These are phyloP conservation scores for Ptychochromis oligacanthus DNA, from an alignment of 2,113 vertebrate species.

Conservation along the genomic window DNA sequence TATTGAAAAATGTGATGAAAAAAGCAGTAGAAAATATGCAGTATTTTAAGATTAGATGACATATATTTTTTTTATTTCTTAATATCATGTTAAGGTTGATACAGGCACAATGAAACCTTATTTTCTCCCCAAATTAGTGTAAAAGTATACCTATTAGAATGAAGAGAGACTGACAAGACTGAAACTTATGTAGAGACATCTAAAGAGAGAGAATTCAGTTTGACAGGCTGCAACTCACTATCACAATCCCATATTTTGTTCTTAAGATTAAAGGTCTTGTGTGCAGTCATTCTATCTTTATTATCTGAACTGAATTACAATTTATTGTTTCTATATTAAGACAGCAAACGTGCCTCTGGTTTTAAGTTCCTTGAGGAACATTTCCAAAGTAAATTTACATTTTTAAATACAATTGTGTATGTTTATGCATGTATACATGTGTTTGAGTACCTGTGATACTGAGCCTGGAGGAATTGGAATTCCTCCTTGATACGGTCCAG, in stretches of 20 bases:
- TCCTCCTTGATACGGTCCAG: constrained; percentile 93
- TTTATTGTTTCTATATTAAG: neutral
- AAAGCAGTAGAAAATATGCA: neutral
- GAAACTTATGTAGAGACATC: neutral
- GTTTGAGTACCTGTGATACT: constrained; percentile 87
- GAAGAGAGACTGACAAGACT: neutral
- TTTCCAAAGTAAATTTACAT: neutral
- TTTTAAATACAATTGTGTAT: neutral
- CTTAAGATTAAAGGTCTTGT: neutral
- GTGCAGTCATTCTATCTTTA: neutral
- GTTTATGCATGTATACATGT: fast-evolving
- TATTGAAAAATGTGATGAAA: neutral
- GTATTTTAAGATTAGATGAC: neutral
- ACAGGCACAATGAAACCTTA: neutral
- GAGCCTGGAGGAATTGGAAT: constrained; percentile 93
- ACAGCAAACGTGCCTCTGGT: neutral
- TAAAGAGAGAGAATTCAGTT: neutral
- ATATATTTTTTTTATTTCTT: neutral
- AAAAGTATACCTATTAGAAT: neutral
- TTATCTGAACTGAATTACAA: constrained; percentile 6
- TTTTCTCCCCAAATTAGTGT: neutral
- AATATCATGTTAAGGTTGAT: neutral
- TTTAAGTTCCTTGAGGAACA: neutral
- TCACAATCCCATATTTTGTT: neutral
- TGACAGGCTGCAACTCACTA: neutral